Conservation (phyloP, 2,888 invertebrate species). For the Gymnocheta viridis region DNA sequence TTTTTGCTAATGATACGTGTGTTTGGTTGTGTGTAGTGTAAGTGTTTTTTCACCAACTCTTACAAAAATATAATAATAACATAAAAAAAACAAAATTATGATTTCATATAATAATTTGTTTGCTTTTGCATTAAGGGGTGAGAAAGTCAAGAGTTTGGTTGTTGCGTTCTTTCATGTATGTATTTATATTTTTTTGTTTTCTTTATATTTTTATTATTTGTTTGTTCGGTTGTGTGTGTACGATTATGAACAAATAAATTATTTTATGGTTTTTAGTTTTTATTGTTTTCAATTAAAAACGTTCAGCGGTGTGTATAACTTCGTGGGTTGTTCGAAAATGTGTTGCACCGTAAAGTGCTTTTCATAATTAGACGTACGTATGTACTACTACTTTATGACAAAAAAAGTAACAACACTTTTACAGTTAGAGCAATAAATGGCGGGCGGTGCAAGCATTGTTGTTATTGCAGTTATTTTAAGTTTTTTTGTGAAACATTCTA, state of each 20-base stretch:
- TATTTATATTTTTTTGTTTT: conserved; percentile 32
- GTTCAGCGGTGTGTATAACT: conserved; percentile 16
- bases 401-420: background rate
- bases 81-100: conserved; percentile 43
- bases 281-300: conserved; percentile 54
- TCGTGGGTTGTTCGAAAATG: conserved; percentile 14
- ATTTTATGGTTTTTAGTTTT: conserved; percentile 50
- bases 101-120: conserved; percentile 58
- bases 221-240: background rate
- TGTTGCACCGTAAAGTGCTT: background rate
- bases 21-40: conserved; percentile 1
- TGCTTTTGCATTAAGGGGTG: conserved; percentile 73
- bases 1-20: background rate
- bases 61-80: background rate
- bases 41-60: conserved; percentile 30
- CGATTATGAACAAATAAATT: conserved; percentile 12
- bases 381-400: background rate
- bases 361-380: background rate
- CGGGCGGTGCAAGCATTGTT: no score
- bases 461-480: no score
- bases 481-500: no score
- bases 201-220: conserved; percentile 25
- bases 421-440: no score
- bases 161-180: conserved; percentile 25
- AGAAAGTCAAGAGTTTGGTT: conserved; percentile 76